Base-by-base conservation (phyloP, 2,888 invertebrate genomes). In the Xestia sexstrigata region DNA sequence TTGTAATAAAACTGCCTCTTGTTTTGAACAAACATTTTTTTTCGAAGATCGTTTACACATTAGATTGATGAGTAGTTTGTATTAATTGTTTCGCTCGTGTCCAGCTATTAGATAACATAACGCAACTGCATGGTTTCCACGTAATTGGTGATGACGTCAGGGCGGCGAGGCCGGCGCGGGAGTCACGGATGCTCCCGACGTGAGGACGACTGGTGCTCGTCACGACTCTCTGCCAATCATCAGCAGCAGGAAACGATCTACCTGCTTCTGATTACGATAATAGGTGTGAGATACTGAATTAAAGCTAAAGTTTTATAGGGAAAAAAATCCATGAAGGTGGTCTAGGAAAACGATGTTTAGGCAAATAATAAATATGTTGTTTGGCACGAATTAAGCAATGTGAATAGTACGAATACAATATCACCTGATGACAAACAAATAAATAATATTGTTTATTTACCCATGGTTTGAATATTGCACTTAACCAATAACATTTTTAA, bases 131-230 rank as follows among this genome's bases (percentile, higher is more conserved):
- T 76, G 80, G 86, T 88, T 83, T 84, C 76, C 74, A 77, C 73
- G 85, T 91, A 91, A 93, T 93, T 90, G 92, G 58, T 76, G 80
- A 79, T 95, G 95, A 93, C 95, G 95, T 94, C 94, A 95, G 3
- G 42, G 65, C n/a, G 17, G 70, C 91, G 92, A 95, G 95, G 95
- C 89, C 89, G 83, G 84, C 86, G 86, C 91, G 90, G 91, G 91
- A 92, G 89, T 92, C 92, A 90, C 91, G 92, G 92, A 92, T 89
- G 89, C 88, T 88, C 89, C 90, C 90, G 88, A 77, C 82, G 77
- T 88, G 92, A 94, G 94, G 95, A 93, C 93, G 93, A 85, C 91
- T 88, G 87, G 90, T 90, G 85, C 94, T 93, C 94, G 95, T 94
- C 94, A 91, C 89, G 94, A 92, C 87, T 84, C 87, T 83, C 90